Evolutionary conservation across 2,888 invertebrate genomes (phyloP).

Genomic region (Hyalella azteca): DNA sequence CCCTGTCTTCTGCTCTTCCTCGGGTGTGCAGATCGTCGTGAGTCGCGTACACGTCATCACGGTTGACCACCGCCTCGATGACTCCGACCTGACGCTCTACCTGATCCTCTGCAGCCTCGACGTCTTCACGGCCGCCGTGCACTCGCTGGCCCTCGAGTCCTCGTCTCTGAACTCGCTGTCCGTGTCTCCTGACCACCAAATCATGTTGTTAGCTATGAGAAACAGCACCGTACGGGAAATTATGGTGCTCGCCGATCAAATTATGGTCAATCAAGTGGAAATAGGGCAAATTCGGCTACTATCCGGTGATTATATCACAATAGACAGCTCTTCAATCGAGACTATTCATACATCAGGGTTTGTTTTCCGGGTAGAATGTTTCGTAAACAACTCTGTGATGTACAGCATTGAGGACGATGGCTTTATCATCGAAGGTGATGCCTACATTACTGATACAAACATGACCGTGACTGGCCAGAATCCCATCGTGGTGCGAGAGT

Average conservation of each 20-base stretch:
- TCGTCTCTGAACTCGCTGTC: neutral
- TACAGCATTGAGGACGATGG: neutral
- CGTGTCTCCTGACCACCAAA: neutral
- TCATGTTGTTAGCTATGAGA: neutral
- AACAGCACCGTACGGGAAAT: neutral
- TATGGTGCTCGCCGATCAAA: neutral
- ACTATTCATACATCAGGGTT: neutral
- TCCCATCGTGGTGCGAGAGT: neutral
- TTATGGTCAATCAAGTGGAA: neutral
- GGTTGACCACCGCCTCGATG: neutral
- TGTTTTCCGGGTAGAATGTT: neutral
- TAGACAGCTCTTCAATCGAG: neutral
- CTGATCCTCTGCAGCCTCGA: neutral
- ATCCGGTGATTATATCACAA: neutral
- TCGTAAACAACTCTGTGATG: neutral
- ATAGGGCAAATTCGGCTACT: neutral
- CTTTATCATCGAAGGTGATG: neutral
- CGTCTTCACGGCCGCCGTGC: neutral
- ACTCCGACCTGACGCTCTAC: neutral
- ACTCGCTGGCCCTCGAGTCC: neutral
- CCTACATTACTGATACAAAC: neutral
- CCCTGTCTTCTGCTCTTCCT: too few species aligned
- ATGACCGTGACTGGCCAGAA: neutral
- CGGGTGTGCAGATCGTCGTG: too few species aligned
- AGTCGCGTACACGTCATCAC: too few species aligned